phyloP scores from a whole-genome alignment of 2,888 invertebrate species.

The Drosophila rellima region DNA sequence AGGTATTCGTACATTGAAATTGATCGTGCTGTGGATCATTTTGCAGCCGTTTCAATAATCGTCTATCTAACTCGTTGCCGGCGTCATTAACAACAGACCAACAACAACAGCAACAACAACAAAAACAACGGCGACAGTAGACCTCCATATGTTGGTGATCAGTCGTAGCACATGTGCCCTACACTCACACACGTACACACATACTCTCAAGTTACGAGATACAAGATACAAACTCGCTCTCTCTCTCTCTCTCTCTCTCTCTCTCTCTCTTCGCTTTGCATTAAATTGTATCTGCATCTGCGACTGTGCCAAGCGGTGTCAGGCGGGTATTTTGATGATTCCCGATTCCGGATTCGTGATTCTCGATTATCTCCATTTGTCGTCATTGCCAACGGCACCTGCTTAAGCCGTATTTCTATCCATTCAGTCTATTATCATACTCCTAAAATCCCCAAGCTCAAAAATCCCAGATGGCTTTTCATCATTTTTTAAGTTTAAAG shows the following conservation, averaged over 20 bases:
- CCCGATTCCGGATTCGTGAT: background rate
- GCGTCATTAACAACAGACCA: constrained; percentile 65
- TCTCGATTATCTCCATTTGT: constrained; percentile 11
- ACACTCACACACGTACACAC: constrained; percentile 13
- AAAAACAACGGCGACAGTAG: constrained; percentile 32
- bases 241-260: background rate
- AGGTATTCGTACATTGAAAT: constrained; percentile 41
- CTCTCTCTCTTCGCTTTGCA: background rate
- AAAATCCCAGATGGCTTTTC: constrained; percentile 26
- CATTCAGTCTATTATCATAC: too few relatives aligned
- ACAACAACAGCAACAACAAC: constrained; percentile 16
- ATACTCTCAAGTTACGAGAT: background rate
- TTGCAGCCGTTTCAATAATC: constrained; percentile 41
- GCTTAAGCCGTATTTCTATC: constrained; percentile 30
- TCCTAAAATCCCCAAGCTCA: background rate
- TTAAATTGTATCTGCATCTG: constrained; percentile 23
- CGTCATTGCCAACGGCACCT: constrained; percentile 45
- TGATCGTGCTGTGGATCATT: constrained; percentile 38
- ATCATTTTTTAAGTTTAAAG: constrained; percentile 15
- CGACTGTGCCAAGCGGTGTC: constrained; percentile 83
- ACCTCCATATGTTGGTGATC: constrained; percentile 44
- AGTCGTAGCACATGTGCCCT: constrained; percentile 45
- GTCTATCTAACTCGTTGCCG: constrained; percentile 58
- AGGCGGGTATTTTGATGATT: constrained; percentile 59
- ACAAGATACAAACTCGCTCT: background rate